phyloP scores from a whole-genome alignment of 2,113 vertebrate genomes.

The Nothoprocta pentlandii region DNA sequence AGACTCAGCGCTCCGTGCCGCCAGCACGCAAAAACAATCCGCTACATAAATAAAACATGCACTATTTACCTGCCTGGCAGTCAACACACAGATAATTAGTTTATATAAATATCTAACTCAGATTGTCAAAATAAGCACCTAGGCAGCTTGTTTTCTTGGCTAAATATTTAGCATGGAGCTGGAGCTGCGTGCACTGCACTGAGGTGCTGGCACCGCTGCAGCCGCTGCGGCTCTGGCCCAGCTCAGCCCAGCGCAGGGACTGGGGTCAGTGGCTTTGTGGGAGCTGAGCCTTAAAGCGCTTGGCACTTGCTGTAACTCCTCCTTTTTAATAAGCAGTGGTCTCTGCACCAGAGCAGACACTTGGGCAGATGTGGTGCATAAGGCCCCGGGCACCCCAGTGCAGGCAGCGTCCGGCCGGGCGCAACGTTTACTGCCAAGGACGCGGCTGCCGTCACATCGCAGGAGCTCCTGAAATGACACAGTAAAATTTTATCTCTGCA shows the following conservation, averaged over 20 bases:
- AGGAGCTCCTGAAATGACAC: constrained; percentile 31
- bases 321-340: constrained; percentile 32
- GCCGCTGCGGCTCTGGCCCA: too few species aligned
- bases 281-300: constrained; percentile 8
- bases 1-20: rapidly evolving
- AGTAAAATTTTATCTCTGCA: neutral
- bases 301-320: constrained; percentile 15
- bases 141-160: constrained; percentile 6
- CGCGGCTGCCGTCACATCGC: neutral
- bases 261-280: constrained; percentile 31
- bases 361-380: neutral
- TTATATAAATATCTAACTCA: constrained; percentile 52
- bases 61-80: constrained; percentile 44
- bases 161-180: constrained; percentile 19
- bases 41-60: neutral
- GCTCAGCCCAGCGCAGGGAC: too few species aligned
- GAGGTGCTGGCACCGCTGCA: too few species aligned
- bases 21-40: neutral
- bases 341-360: neutral
- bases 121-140: constrained; percentile 42
- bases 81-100: constrained; percentile 47
- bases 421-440: constrained; percentile 60
- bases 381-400: neutral
- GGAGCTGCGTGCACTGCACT: neutral
- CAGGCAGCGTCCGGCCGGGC: neutral